Evolutionary conservation across 2,888 invertebrate species (phyloP).

Genomic region (Acleris laterana): DNA sequence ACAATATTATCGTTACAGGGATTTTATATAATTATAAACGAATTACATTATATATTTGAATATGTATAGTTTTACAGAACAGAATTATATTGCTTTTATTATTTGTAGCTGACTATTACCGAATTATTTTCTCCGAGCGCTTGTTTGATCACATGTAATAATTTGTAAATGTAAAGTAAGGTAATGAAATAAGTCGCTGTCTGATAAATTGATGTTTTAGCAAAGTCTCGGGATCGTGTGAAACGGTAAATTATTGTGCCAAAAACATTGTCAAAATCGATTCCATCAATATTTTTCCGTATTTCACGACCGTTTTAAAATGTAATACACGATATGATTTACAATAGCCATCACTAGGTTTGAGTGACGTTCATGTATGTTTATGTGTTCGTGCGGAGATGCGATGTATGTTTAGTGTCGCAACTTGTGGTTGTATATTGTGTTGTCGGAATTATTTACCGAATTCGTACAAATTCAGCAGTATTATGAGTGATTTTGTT

Average conservation of each 20-base stretch:
- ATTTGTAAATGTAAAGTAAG: slow-evolving; percentile 47
- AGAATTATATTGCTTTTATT: slow-evolving; percentile 65
- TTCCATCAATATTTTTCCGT: slow-evolving; percentile 40
- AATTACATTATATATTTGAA: slow-evolving; percentile 77
- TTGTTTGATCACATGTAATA: slow-evolving; percentile 42
- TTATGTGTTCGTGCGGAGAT: too few relatives aligned
- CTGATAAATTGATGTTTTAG: slow-evolving; percentile 40
- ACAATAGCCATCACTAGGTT: not conserved
- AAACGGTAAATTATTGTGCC: slow-evolving; percentile 71
- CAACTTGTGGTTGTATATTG: slow-evolving; percentile 67
- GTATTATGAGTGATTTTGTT: slow-evolving; percentile 84
- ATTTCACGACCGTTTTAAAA: slow-evolving; percentile 13
- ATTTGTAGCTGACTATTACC: slow-evolving; percentile 53
- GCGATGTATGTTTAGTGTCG: slow-evolving; percentile 51
- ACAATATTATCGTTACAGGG: slow-evolving; percentile 84
- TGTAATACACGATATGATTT: not conserved
- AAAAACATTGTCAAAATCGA: slow-evolving; percentile 55
- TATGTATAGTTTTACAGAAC: slow-evolving; percentile 76
- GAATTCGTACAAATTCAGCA: slow-evolving; percentile 84
- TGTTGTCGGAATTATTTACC: slow-evolving; percentile 70
- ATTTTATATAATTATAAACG: slow-evolving; percentile 79
- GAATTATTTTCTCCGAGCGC: slow-evolving; percentile 34
- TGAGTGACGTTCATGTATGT: too few relatives aligned
- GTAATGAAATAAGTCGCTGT: slow-evolving; percentile 52
- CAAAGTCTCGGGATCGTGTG: slow-evolving; percentile 43